Base-by-base conservation (phyloP, 2,888 invertebrate species). In the Bellardia bayeri region DNA sequence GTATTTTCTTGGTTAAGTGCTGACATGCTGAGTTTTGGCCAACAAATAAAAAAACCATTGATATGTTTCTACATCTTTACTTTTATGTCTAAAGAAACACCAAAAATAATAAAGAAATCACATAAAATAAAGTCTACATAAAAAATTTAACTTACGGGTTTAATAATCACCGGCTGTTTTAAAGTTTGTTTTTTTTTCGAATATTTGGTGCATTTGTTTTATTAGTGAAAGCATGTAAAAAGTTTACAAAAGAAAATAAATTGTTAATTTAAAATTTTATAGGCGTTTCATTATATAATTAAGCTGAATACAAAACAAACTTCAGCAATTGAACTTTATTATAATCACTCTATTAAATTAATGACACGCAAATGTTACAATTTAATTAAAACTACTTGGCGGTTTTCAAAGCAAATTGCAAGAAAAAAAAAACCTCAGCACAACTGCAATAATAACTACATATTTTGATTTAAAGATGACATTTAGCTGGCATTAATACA, bases 171-270 rank as follows among this genome's bases (percentile, higher is more conserved):
- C 87, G 87, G 87, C 87, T 87, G 74, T 69, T 69, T 61, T 30
- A n/a, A 71, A 51, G 49, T n/a, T 51, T 66, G 37, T 16, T 69
- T 40, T 51, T 63, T 68, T 58, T 69, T 45, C 9, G 37, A 58
- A 42, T 78, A 49, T 66, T 85, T 64, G 51, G 56, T 45, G 45
- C 37, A 37, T 37, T 37, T 63, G 68, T 79, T 68, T 80, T 63
- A 58, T 82, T 87, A 74, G 87, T 85, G 87, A 87, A 87, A 87
- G 87, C 87, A 87, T 87, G 87, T 85, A 74, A 85, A 79, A 82
- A 78, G n/a, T 74, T 87, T 76, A 75, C 75, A 87, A 78, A 75
- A 80, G 69, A 83, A 71, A 63, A 80, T 51, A 80, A 85, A 45
- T 33, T 61, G 42, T 87, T 82, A 84, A 74, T 82, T 81, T 84